Evolutionary conservation across 2,113 vertebrate genomes (phyloP).

Genomic region (Lamprologus speciosus): DNA sequence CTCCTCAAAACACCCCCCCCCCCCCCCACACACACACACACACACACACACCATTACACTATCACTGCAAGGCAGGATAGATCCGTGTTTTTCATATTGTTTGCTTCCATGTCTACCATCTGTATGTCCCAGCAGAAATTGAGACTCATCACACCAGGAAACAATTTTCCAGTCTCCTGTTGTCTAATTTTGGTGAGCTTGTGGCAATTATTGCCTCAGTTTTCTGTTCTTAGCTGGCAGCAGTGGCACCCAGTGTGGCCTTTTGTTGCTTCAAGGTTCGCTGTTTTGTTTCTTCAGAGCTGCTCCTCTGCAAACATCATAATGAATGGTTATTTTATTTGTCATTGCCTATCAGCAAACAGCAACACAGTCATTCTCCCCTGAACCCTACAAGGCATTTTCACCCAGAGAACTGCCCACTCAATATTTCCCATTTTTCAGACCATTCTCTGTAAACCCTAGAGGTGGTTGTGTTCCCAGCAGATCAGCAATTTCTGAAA

Average conservation of each 20-base stretch:
- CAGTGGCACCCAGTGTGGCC: neutral
- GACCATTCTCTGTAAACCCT: neutral
- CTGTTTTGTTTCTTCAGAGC: neutral
- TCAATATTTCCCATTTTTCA: neutral
- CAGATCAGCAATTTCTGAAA: neutral
- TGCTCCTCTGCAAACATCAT: neutral
- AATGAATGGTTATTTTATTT: neutral
- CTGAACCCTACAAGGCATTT: neutral
- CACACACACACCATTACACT: neutral
- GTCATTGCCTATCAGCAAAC: neutral
- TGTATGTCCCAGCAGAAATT: neutral
- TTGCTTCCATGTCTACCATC: neutral
- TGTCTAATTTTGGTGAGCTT: neutral
- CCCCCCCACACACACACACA: neutral
- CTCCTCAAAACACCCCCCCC: no score
- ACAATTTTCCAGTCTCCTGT: neutral
- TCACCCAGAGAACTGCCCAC: neutral
- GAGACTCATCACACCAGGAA: neutral
- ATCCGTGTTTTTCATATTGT: neutral
- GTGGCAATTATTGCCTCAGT: neutral
- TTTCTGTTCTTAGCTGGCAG: neutral
- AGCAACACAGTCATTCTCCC: neutral
- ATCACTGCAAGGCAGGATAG: neutral
- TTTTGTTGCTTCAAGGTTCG: neutral
- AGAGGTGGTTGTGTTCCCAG: neutral